These are phyloP conservation scores for Hoplostethus mediterraneus DNA, from an alignment of 2,797 vertebrate species.

Conservation along the genomic window DNA sequence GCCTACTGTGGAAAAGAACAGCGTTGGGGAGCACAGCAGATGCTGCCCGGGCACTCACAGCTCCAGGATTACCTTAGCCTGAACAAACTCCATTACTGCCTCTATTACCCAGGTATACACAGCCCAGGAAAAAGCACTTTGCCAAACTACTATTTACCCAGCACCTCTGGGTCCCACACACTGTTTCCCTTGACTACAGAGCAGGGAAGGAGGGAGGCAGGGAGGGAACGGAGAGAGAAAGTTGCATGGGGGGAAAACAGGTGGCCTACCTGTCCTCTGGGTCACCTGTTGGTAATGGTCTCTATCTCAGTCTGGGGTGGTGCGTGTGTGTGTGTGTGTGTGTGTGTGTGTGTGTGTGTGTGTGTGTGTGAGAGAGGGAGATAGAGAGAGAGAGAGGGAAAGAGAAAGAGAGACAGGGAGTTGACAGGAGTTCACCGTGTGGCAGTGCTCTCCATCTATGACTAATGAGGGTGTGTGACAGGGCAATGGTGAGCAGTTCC, in stretches of 20 bases:
- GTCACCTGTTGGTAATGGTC: background rate
- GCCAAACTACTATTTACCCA: constrained; percentile 75
- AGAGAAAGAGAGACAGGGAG: background rate
- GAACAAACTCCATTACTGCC: constrained; percentile 81
- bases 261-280: constrained; percentile 12
- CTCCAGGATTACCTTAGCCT: constrained; percentile 75
- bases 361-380: background rate
- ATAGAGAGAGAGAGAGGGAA: constrained; percentile 3
- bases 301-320: background rate
- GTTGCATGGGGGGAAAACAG: constrained; percentile 24
- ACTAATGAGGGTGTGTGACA: constrained; percentile 34
- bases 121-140: constrained; percentile 73
- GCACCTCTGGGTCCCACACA: constrained; percentile 53
- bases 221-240: constrained; percentile 10
- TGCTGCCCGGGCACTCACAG: constrained; percentile 53
- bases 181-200: constrained; percentile 56
- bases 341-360: background rate
- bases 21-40: constrained; percentile 61
- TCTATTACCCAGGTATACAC: constrained; percentile 77
- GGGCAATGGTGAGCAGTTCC: background rate
- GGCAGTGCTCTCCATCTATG: constrained; percentile 31
- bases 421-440: constrained; percentile 14
- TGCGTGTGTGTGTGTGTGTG: background rate
- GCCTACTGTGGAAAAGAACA: constrained; percentile 66
- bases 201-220: constrained; percentile 39